These are phyloP conservation scores for Oxytorus armatus DNA, from an alignment of 2,888 invertebrate genomes.

Conservation along the genomic window DNA sequence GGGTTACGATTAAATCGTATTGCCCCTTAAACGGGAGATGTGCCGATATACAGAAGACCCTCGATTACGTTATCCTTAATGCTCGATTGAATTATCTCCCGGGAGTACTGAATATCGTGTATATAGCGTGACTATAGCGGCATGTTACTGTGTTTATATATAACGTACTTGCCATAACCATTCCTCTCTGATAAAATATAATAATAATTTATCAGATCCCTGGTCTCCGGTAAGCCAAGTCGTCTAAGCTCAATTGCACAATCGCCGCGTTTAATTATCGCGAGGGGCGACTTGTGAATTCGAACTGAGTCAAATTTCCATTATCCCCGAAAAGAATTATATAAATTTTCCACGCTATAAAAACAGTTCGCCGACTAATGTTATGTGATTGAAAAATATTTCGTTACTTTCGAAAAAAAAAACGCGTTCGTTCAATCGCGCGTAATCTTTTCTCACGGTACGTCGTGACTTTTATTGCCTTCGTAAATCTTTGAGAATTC, in stretches of 20 bases:
- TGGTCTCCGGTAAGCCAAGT: slow-evolving; percentile 6
- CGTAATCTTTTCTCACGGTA: not conserved
- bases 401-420: no score
- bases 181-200: slow-evolving; percentile 51
- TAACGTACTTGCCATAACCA: slow-evolving; percentile 25
- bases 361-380: no score
- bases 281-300: slow-evolving; percentile 38
- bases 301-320: no score
- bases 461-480: slow-evolving; percentile 4
- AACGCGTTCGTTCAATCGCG: no score
- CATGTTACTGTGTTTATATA: slow-evolving; percentile 30
- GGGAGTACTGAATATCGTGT: slow-evolving; percentile 50
- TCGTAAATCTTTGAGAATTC: slow-evolving; percentile 33
- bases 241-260: slow-evolving; percentile 36
- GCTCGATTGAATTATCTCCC: slow-evolving; percentile 69
- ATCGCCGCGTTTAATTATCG: slow-evolving; percentile 31
- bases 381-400: no score
- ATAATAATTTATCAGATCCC: slow-evolving; percentile 42
- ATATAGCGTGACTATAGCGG: slow-evolving; percentile 50
- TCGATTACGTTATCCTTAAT: slow-evolving; percentile 69
- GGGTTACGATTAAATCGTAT: slow-evolving; percentile 77
- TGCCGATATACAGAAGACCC: slow-evolving; percentile 67
- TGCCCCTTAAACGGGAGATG: slow-evolving; percentile 71
- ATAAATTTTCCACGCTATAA: no score
- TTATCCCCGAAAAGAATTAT: no score